These are phyloP conservation scores for Brachypodius melanocephalos DNA, from an alignment of 2,113 vertebrate species.

Conservation along the genomic window DNA sequence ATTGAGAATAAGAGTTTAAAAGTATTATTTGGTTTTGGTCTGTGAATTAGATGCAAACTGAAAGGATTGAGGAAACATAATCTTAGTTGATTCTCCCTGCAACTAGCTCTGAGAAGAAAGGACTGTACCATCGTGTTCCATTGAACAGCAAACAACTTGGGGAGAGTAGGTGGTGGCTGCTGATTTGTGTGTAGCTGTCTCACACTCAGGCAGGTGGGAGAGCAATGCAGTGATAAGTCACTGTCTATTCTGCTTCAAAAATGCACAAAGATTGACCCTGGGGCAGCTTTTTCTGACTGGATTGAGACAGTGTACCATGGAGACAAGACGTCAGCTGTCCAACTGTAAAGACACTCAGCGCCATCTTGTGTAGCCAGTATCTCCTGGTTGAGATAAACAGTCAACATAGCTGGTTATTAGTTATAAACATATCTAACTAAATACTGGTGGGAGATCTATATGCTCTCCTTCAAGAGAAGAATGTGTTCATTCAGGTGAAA, in stretches of 20 bases:
- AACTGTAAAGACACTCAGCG: neutral
- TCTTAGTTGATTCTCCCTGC: neutral
- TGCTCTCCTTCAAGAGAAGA: neutral
- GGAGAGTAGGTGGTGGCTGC: neutral
- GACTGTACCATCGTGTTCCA: neutral
- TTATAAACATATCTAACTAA: neutral
- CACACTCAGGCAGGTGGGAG: neutral
- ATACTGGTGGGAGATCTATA: neutral
- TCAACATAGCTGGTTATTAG: neutral
- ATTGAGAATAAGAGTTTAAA: neutral
- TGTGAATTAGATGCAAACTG: neutral
- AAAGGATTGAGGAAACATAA: neutral
- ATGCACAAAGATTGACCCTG: neutral
- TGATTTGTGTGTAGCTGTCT: neutral
- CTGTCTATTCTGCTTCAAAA: neutral
- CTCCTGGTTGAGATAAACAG: neutral
- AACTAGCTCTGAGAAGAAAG: neutral
- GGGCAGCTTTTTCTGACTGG: neutral
- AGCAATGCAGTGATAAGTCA: neutral
- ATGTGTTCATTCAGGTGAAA: neutral
- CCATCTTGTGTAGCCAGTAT: neutral
- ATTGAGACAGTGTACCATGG: neutral
- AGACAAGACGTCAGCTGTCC: neutral
- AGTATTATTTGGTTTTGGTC: neutral
- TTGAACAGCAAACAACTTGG: neutral